These are phyloP conservation scores for Ephydatia muelleri DNA, from an alignment of 37 sponge, comb jelly and placozoan genomes.

Conservation along the genomic window DNA sequence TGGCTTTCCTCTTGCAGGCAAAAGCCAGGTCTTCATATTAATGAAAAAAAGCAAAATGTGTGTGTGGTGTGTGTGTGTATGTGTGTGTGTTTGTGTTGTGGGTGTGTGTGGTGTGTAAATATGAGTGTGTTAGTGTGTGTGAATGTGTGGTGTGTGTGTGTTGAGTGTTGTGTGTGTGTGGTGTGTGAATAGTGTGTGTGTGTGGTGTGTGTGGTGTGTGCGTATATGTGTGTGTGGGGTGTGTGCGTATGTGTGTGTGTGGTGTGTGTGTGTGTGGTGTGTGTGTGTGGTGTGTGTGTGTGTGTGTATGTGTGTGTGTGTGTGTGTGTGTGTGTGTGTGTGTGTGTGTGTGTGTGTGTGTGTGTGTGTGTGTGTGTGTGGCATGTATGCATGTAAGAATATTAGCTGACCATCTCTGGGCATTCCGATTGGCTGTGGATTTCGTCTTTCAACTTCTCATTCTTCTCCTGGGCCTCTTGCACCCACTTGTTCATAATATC, in stretches of 20 bases:
- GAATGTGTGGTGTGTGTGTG: too few relatives aligned
- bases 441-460: neutral
- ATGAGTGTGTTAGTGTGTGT: too few relatives aligned
- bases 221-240: too few relatives aligned
- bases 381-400: neutral
- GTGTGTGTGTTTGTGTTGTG: too few relatives aligned
- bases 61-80: too few relatives aligned
- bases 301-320: conserved; percentile 34
- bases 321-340: conserved; percentile 51
- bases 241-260: neutral
- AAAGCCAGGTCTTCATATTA: too few relatives aligned
- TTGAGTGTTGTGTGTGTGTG: too few relatives aligned
- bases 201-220: too few relatives aligned
- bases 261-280: conserved; percentile 15
- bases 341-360: conserved; percentile 49
- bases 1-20: too few relatives aligned
- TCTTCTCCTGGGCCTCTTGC: neutral
- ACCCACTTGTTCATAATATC: neutral
- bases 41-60: too few relatives aligned
- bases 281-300: conserved; percentile 16
- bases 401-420: neutral
- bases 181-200: too few relatives aligned
- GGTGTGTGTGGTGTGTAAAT: too few relatives aligned
- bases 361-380: conserved; percentile 39
- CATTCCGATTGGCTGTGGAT: neutral